Evolutionary conservation across 2,113 vertebrate genomes (phyloP), one percentile per base, ranked within the genome.

Genomic region (Vireo altiloquus): DNA sequence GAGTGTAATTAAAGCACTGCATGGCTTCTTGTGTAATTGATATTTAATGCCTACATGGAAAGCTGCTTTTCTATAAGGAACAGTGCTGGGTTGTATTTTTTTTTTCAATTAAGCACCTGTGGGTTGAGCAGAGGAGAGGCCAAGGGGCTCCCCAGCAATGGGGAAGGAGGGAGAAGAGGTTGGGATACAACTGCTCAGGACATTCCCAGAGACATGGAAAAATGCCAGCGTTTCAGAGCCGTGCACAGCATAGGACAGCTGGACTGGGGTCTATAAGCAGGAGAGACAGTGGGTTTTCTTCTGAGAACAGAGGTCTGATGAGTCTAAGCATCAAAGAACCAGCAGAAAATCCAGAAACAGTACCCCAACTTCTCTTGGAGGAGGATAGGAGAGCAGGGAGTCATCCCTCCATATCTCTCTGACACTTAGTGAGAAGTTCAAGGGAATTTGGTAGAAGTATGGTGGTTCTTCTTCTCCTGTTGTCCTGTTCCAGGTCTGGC

Each of bases 1-100:
- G 56, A 88, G 87, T 94, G 84, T 96, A 97, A 98, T 97, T 97
- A 97, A 98, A 97, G 91, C 90, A 79, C 94, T 92, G 89, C 91
- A 82, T 89, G 85, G 59, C 80, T 97, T 97, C 96, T 94, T 2
- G 1, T 97, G 76, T 96, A 94, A 95, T 91, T 94, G 91, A 95
- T 96, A 95, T 79, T 93, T 94, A 96, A 96, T 79, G 57, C 91
- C 95, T 94, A 35, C 66, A 70, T 47, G 28, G 92, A 85, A 97
- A 84, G 70, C 64, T 87, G 82, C 56, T 91, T 84, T 76, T 84
- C 91, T 94, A 37, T 66, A 91, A 84, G 92, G 94, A 90, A 81
- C 31, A 54, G 44, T 14, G 17, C 47, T 42, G 35, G 35, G 54
- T 56, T 80, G 71, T 72, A 42, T 28, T 42, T 72, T 40, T 70